Evolutionary conservation across 64 coral and sea anemone species (phyloP).

Genomic region (Stylophora pistillata): DNA sequence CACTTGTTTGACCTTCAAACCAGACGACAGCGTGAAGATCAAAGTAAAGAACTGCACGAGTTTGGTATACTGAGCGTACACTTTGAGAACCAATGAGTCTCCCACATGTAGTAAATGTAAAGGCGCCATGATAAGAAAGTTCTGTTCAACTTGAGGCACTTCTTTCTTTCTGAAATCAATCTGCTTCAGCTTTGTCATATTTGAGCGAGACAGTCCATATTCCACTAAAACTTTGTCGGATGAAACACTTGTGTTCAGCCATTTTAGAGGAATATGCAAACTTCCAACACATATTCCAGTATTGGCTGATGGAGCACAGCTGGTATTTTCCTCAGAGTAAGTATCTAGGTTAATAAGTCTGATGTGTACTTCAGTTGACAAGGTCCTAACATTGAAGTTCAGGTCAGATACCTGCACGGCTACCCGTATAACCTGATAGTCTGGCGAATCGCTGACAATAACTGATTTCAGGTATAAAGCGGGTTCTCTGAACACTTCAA

Average conservation of each 20-base stretch:
- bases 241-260: background rate
- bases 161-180: background rate
- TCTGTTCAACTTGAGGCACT: background rate
- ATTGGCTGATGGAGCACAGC: background rate
- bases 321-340: background rate
- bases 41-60: background rate
- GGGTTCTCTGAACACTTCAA: conserved; percentile 26
- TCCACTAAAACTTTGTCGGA: background rate
- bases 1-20: background rate
- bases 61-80: conserved; percentile 6
- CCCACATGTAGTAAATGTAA: conserved; percentile 7
- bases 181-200: background rate
- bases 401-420: conserved; percentile 53
- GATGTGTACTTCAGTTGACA: conserved; percentile 20
- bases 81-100: background rate
- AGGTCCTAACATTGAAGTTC: conserved; percentile 32
- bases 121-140: conserved; percentile 5
- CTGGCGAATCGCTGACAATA: conserved; percentile 58
- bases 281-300: conserved; percentile 27
- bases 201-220: background rate
- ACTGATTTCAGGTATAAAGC: conserved; percentile 43
- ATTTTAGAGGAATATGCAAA: background rate
- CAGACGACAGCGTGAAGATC: conserved; percentile 8
- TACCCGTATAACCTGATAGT: conserved; percentile 12
- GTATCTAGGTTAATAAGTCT: conserved; percentile 22